A percentile compares a stretch with the other conserved stretches of the same genome.
These are phyloP conservation scores for Dallia pectoralis DNA, from an alignment of 2,797 vertebrate genomes.

Conservation along the genomic window DNA sequence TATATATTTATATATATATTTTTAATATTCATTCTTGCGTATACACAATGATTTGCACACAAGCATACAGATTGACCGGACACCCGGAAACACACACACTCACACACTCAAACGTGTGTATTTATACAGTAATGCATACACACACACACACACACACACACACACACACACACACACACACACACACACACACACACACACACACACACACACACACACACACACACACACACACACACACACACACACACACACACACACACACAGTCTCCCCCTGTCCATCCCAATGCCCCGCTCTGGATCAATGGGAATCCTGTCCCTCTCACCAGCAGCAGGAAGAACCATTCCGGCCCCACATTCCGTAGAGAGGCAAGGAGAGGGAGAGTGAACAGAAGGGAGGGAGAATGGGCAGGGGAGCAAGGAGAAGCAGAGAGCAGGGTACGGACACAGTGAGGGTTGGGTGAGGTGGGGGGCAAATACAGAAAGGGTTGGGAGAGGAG, in stretches of 20 bases:
- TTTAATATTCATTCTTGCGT: constrained; percentile 9
- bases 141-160: constrained; percentile 14
- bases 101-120: constrained; percentile 11
- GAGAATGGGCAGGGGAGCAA: background rate
- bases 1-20: background rate
- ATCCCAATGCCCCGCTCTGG: constrained; percentile 55
- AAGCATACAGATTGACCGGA: constrained; percentile 2
- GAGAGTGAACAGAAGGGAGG: background rate
- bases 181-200: constrained; percentile 38
- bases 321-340: constrained; percentile 69
- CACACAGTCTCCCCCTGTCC: constrained; percentile 38
- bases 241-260: constrained; percentile 18
- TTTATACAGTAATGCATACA: constrained; percentile 48
- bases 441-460: background rate
- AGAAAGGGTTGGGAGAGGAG: constrained; percentile 38
- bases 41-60: constrained; percentile 28
- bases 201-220: constrained; percentile 27
- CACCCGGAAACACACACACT: background rate
- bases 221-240: constrained; percentile 25
- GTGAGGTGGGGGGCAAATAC: background rate
- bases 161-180: constrained; percentile 27
- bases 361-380: constrained; percentile 50
- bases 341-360: constrained; percentile 68
- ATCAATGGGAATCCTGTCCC: constrained; percentile 83
- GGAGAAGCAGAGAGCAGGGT: background rate